Base-by-base conservation (phyloP, 1,140 invertebrate species). In the Archivesica marissinica region DNA sequence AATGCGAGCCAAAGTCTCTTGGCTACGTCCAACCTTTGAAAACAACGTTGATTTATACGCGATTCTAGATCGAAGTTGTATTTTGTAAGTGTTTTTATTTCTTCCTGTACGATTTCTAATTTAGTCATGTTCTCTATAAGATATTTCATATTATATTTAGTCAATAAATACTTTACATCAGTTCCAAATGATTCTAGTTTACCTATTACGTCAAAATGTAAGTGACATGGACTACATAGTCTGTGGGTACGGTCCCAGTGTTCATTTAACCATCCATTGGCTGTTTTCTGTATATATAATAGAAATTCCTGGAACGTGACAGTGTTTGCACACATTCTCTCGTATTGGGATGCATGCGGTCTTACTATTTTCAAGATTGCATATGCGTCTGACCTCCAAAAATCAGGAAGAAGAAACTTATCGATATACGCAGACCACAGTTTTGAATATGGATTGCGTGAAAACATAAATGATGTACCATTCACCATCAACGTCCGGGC, bases 351-450 rank as follows among this genome's bases (percentile, higher is more conserved):
- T 41, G 78, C 41, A 33, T 74, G 28, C 1, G n/a, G 35, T 38
- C 64, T 23, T 2, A 50, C 38, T 4, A 50, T 80, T 23, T 70
- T 64, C 6, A 85, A n/a, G 9, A 88, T 70, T 0, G 15, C 56
- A 0, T 17, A 13, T n/a, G 79, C 86, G 20, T 70, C 68, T 0
- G 77, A 70, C 17, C 23, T 38, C 82, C 83, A 86, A 38, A 82
- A 87, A 52, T 85, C 86, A 6, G 78, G 83, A 15, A 88, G 83
- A 25, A 86, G 82, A 30, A 85, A 84, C 66, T 89, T 89, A 70
- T 89, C 87, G 33, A 89, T 82, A 54, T 85, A 89, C 23, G 87
- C 82, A 0, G 89, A 88, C 75, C 77, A 89, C 23, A 89, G 33
- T 80, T 86, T 75, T 6, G 79, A 64, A 68, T 87, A 89, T 4